Evolutionary conservation across 2,797 vertebrate species (phyloP).

Genomic region (Lepidocolaptes lacrymiger): DNA sequence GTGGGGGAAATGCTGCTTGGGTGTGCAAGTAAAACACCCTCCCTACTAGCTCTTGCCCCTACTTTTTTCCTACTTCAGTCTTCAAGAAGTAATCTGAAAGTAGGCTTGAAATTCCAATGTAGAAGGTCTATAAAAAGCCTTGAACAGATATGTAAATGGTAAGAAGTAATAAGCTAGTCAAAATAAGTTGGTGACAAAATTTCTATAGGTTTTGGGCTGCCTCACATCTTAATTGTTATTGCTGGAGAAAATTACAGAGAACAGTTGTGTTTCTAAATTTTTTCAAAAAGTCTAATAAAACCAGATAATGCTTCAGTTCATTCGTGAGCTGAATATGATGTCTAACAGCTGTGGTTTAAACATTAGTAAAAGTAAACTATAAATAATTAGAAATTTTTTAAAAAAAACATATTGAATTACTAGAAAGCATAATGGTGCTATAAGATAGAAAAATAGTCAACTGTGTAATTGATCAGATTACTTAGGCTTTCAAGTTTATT

Average conservation of each 20-base stretch:
- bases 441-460: neutral
- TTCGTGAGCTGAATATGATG: neutral
- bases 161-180: neutral
- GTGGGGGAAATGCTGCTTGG: neutral
- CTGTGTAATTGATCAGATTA: neutral
- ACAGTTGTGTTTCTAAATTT: neutral
- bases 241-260: neutral
- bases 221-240: neutral
- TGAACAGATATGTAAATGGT: neutral
- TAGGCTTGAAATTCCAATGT: neutral
- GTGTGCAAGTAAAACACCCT: neutral
- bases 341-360: neutral
- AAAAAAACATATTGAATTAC: neutral
- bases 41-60: neutral
- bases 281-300: neutral
- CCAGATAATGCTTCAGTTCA: neutral
- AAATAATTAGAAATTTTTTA: neutral
- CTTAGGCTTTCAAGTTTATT: neutral
- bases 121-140: neutral
- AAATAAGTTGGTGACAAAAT: neutral
- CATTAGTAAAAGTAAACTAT: neutral
- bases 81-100: neutral
- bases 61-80: neutral
- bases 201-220: neutral
- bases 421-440: neutral